Conservation (phyloP, 2,113 vertebrate species). For the Phodopus roborovskii region DNA sequence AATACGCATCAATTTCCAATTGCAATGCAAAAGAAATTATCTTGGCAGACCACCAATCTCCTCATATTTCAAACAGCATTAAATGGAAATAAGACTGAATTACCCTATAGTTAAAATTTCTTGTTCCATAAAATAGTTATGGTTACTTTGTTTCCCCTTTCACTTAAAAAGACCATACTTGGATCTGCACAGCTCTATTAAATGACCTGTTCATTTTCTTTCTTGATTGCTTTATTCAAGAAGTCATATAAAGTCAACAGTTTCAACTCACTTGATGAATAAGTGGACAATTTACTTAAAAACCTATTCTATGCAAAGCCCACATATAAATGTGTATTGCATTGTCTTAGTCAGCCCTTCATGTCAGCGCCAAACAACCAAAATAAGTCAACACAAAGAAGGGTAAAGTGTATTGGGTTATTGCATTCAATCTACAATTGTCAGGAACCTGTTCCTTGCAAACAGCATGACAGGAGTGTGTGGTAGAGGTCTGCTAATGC, state of each 20-base stretch:
- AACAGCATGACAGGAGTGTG: background rate
- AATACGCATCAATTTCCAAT: slow-evolving; percentile 35
- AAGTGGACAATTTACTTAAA: slow-evolving; percentile 19
- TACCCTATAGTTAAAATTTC: slow-evolving; percentile 38
- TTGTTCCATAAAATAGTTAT: slow-evolving; percentile 50
- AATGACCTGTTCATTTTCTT: slow-evolving; percentile 51
- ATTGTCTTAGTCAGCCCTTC: background rate
- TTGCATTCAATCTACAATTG: background rate
- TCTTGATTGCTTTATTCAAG: slow-evolving; percentile 33
- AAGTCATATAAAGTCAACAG: slow-evolving; percentile 40
- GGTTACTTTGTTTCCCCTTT: slow-evolving; percentile 52
- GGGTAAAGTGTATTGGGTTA: background rate
- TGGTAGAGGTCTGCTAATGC: background rate
- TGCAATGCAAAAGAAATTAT: slow-evolving; percentile 35
- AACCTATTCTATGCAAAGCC: background rate
- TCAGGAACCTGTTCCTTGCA: background rate
- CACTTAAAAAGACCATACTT: slow-evolving; percentile 23
- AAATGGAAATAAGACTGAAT: slow-evolving; percentile 45
- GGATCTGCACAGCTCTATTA: slow-evolving; percentile 24
- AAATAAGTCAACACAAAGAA: background rate
- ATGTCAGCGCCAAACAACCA: background rate
- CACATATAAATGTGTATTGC: background rate
- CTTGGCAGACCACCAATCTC: background rate
- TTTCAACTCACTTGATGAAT: slow-evolving; percentile 17
- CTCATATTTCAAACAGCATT: slow-evolving; percentile 61